Conservation (phyloP, 2,113 vertebrate genomes). For the Cyrtonyx montezumae region DNA sequence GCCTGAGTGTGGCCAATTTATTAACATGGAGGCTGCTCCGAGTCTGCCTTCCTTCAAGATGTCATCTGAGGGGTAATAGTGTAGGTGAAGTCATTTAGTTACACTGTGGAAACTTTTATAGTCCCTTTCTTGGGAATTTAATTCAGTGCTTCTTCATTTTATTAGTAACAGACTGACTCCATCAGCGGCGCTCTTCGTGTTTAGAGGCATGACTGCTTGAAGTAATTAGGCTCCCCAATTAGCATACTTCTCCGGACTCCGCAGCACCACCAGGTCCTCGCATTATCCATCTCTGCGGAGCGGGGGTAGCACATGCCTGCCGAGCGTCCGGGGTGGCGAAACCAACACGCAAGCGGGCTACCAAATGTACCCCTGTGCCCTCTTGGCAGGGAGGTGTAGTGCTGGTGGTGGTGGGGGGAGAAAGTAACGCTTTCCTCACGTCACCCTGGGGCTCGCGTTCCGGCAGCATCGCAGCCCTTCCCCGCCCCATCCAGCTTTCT, state of each 20-base stretch:
- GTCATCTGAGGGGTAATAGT: conserved; percentile 73
- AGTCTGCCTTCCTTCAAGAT: conserved; percentile 78
- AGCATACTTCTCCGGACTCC: conserved; percentile 76
- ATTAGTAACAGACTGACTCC: conserved; percentile 79
- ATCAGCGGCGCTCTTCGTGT: conserved; percentile 66
- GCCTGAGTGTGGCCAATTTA: conserved; percentile 71
- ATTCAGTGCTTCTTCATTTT: conserved; percentile 81
- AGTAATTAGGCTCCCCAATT: conserved; percentile 79
- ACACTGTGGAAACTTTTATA: conserved; percentile 79
- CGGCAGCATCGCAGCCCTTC: too few relatives aligned
- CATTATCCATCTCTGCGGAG: conserved; percentile 65
- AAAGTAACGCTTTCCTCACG: background rate
- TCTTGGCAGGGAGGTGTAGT: too few relatives aligned
- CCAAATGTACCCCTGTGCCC: background rate
- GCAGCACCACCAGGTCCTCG: conserved; percentile 41
- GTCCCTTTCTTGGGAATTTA: conserved; percentile 77
- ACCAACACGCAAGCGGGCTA: background rate
- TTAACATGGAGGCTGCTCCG: conserved; percentile 66
- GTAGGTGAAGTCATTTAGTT: conserved; percentile 80
- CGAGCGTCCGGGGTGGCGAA: conserved; percentile 13
- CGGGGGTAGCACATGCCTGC: conserved; percentile 14
- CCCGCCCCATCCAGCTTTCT: too few relatives aligned
- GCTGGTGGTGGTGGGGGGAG: too few relatives aligned
- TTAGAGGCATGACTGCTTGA: conserved; percentile 78
- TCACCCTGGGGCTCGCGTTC: background rate